Base-by-base conservation (phyloP, 2,888 invertebrate species). In the Drosophila cracens region DNA sequence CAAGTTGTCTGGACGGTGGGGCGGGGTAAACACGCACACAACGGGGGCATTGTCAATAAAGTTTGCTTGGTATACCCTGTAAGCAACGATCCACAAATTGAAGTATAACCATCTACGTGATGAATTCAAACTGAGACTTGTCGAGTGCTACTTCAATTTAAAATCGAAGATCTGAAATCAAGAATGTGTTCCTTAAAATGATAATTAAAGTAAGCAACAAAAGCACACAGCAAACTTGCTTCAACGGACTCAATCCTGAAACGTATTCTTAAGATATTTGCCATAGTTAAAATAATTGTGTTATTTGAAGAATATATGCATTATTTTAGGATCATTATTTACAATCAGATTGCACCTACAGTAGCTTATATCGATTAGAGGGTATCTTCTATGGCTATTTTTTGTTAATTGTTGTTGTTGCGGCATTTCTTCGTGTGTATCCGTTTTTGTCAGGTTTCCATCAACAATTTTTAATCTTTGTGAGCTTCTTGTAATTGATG, bases 401-500 rank as follows among this genome's bases (percentile, higher is more conserved):
- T 40, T 21, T 27, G 25, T 18, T 33, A 21, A 54, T 34, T 34
- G 40, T 58, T 53, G 53, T 29, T 25, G 29, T 40, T 29, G 62
- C 33, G 33, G n/a, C 43, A 51, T 36, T 43, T 34, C 34, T 36
- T 21, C 40, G 21, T 34, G 52, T 56, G 58, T 62, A 56, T 34
- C 53, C 64, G 38, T 63, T 63, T 67, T 74, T 56, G 70, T 70
- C 70, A 69, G 70, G 73, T 79, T 79, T 82, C 71, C 80, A 82
- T 75, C 79, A 79, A 76, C 81, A 79, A 76, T 84, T 76, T 77
- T 75, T 62, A 77, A 79, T 76, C 58, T 64, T 71, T 49, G 63
- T 60, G 49, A 74, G 87, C 89, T 82, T 83, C 82, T 89, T 86
- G 89, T 89, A 82, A 81, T 85, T 89, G 89, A 74, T 75, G 71